Conservation (phyloP, 2,888 invertebrate genomes). For the Protonemura montana region DNA sequence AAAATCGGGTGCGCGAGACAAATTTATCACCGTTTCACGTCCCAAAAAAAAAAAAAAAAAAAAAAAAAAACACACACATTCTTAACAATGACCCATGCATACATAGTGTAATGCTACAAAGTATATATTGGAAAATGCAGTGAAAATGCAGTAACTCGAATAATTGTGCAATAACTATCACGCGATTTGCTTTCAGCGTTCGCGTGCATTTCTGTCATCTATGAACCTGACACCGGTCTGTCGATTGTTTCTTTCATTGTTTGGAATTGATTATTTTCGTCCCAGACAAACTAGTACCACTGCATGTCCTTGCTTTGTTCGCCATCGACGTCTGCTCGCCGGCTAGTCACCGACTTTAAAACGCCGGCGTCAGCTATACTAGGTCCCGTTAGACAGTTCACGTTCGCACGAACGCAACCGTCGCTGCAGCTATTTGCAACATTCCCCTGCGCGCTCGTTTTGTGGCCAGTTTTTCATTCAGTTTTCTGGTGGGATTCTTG, state of each 20-base stretch:
- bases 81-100: too few relatives aligned
- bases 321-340: too few relatives aligned
- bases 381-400: background rate
- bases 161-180: too few relatives aligned
- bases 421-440: background rate
- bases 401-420: too few relatives aligned
- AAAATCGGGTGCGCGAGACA: too few relatives aligned
- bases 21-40: background rate
- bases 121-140: background rate
- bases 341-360: background rate
- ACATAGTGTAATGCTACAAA: too few relatives aligned
- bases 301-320: conserved; percentile 29
- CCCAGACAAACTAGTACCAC: background rate
- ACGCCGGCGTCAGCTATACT: background rate
- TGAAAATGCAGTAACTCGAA: background rate
- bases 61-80: background rate
- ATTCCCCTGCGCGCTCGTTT: background rate
- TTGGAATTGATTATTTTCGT: conserved; percentile 26
- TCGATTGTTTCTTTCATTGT: background rate
- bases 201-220: too few relatives aligned
- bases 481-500: background rate
- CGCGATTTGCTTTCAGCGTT: too few relatives aligned
- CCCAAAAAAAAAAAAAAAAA: background rate
- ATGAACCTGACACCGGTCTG: too few relatives aligned
- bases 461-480: background rate